phyloP scores from a whole-genome alignment of 2,888 invertebrate species.

The Agrochola circellaris region DNA sequence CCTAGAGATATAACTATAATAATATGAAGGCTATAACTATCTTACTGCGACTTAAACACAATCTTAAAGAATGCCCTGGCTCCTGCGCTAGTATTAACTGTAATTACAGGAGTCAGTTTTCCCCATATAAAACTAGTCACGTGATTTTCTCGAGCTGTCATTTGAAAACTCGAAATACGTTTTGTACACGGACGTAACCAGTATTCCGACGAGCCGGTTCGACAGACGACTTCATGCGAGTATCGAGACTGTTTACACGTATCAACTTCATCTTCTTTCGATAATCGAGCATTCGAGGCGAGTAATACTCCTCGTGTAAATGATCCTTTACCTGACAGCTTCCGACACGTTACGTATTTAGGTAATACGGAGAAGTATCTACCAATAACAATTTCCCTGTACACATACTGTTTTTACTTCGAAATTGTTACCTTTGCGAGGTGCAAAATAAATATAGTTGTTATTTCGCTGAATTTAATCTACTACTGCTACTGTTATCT shows the following conservation, averaged over 20 bases:
- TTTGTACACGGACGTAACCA: neutral
- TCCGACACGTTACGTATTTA: constrained; percentile 8
- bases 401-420: constrained; percentile 5
- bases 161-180: neutral
- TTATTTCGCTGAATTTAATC: neutral
- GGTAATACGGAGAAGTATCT: constrained; percentile 4
- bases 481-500: neutral
- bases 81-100: too few species aligned
- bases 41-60: too few species aligned
- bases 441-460: neutral
- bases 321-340: constrained; percentile 4
- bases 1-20: too few species aligned
- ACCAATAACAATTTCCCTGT: constrained; percentile 20
- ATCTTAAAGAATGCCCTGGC: too few species aligned
- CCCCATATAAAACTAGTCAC: neutral
- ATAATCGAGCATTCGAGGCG: neutral
- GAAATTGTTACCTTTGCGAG: neutral
- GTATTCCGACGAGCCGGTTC: neutral
- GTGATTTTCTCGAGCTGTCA: too few species aligned
- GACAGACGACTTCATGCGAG: neutral
- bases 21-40: too few species aligned
- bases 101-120: too few species aligned
- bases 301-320: neutral
- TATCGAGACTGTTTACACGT: neutral
- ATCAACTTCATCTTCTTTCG: neutral